Percentiles rank a stretch among this genome's conserved stretches.
These are phyloP conservation scores for Pseudorhombus dupliciocellatus DNA, from an alignment of 2,113 vertebrate species.

Conservation along the genomic window DNA sequence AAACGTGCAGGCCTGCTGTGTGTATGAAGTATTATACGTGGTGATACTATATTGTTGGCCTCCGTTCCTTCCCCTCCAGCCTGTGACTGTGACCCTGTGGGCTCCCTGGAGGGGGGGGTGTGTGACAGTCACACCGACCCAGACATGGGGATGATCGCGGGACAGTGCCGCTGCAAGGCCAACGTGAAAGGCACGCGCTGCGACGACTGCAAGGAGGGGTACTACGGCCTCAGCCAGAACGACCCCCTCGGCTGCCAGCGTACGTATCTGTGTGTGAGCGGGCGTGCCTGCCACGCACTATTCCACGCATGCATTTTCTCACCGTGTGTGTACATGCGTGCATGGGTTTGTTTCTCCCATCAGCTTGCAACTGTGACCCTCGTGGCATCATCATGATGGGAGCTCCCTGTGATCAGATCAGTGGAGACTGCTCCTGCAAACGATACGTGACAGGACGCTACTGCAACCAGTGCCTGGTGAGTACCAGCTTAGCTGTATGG, in stretches of 20 bases:
- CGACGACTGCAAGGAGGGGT: constrained; percentile 84
- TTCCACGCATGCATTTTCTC: background rate
- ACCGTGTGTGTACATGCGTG: too few species aligned
- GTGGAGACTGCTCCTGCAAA: constrained; percentile 89
- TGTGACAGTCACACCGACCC: constrained; percentile 86
- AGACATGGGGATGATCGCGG: constrained; percentile 81
- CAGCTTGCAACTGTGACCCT: constrained; percentile 87
- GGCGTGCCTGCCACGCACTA: background rate
- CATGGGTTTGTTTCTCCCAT: background rate
- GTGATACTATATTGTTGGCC: background rate
- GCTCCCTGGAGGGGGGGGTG: constrained; percentile 83
- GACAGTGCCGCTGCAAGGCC: constrained; percentile 89
- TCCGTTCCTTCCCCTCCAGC: constrained; percentile 60
- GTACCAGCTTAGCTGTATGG: constrained; percentile 27
- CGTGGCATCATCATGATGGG: constrained; percentile 80
- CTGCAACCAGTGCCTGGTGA: constrained; percentile 89
- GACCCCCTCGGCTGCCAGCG: constrained; percentile 83
- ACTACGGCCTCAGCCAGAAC: constrained; percentile 85
- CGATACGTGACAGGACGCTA: constrained; percentile 85
- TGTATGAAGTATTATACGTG: background rate
- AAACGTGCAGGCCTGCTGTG: background rate
- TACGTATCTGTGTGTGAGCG: constrained; percentile 62
- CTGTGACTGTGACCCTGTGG: constrained; percentile 88
- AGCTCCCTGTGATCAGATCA: constrained; percentile 85
- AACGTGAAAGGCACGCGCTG: constrained; percentile 83